Percentiles rank a stretch among this genome's conserved stretches.
Evolutionary conservation across 2,113 vertebrate genomes (phyloP).

Genomic region (Periophthalmodon schlosseri): DNA sequence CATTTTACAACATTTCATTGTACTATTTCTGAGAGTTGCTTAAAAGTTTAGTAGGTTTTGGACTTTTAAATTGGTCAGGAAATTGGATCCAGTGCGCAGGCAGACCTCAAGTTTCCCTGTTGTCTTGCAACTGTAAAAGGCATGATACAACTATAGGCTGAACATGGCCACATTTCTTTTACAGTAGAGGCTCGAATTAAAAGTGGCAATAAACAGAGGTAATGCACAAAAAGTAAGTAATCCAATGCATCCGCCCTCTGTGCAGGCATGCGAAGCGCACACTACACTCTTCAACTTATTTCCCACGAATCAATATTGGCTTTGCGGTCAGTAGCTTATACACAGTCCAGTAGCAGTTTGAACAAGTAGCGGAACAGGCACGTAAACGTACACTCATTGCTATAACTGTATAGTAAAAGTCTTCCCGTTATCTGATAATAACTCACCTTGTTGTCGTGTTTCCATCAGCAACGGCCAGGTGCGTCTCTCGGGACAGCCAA

Average conservation of each 20-base stretch:
- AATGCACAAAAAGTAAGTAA: neutral
- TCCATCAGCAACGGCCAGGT: constrained; percentile 65
- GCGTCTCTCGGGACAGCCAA: constrained; percentile 3
- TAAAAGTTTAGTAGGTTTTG: neutral
- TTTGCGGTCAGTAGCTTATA: constrained; percentile 5
- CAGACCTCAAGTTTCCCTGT: constrained; percentile 30
- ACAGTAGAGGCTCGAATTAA: neutral
- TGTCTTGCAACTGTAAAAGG: constrained; percentile 18
- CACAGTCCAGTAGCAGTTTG: constrained; percentile 6
- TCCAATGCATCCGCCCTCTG: neutral
- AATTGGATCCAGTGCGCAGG: constrained; percentile 17
- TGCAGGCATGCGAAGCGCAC: neutral
- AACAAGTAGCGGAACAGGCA: neutral
- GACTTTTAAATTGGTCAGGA: neutral
- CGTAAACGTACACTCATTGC: neutral
- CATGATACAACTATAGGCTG: neutral
- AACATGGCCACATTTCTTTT: neutral
- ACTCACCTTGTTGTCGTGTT: constrained; percentile 76
- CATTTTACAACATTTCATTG: neutral
- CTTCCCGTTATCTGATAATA: too few relatives aligned
- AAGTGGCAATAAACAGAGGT: neutral
- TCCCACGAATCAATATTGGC: neutral
- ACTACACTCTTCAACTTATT: neutral
- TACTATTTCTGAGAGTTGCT: neutral
- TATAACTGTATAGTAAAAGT: neutral